Base-by-base conservation (phyloP, 2,888 invertebrate species). In the Spodoptera exigua region DNA sequence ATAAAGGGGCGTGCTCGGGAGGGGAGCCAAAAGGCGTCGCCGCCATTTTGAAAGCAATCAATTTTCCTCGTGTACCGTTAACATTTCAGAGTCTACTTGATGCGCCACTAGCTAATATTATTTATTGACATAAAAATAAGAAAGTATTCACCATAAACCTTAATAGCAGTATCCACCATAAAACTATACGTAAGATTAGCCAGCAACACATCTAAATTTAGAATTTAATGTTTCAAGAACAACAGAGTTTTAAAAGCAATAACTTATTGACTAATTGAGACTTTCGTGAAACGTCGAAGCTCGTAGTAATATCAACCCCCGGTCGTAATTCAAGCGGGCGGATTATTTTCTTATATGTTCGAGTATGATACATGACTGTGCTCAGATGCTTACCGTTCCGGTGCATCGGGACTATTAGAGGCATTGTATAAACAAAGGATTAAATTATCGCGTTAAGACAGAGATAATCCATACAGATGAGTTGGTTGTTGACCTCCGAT, bases 351-450 rank as follows among this genome's bases (percentile, higher is more conserved):
- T 90, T 91, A 89, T 86, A 83, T 84, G 88, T 66, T 74, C 67
- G 74, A 79, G 83, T 90, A 92, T 93, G 93, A 93, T 93, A 92
- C 91, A 93, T 88, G 88, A 81, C 82, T 84, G 87, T 79, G 87
- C 81, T 85, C 85, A 83, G 83, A 86, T 86, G 89, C 87, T 81
- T 81, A 74, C 74, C 76, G 90, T 85, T 88, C 85, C 88, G 88
- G 85, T 87, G 88, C 90, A 87, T 73, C 84, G 83, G 79, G 87
- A 88, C 91, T 91, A 92, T 93, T 91, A 92, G 89, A 89, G 85
- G 88, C 90, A 85, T 90, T 91, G 90, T 87, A 91, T 92, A 93
- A 92, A 93, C 92, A 93, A 89, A 90, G 89, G 92, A 92, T 93
- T 92, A 93, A 92, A 91, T 92, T 90, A 91, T 90, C 90, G 89